A percentile compares a stretch with the other conserved stretches of the same genome.
Conservation (phyloP, 2,113 vertebrate species). For the Pomatostomus ruficeps region DNA sequence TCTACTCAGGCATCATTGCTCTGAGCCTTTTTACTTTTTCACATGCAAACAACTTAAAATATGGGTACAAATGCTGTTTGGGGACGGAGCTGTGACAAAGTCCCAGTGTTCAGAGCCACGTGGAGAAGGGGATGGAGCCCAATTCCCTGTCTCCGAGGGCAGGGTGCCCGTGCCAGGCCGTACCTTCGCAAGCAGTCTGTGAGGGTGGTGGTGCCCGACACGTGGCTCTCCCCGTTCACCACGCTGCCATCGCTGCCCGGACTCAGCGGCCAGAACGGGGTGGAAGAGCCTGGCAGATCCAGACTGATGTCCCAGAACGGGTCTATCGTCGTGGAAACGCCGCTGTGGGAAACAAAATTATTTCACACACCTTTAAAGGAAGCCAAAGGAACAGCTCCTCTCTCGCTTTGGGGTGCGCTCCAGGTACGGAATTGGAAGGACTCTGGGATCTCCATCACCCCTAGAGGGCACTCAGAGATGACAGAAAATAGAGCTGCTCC, state of each 20-base stretch:
- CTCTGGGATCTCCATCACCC: background rate
- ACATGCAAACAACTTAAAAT: background rate
- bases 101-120: background rate
- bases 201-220: slow-evolving; percentile 90
- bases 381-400: background rate
- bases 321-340: slow-evolving; percentile 98
- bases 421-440: background rate
- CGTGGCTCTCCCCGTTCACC: slow-evolving; percentile 92
- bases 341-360: slow-evolving; percentile 64
- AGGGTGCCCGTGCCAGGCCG: background rate
- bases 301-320: slow-evolving; percentile 99
- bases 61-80: background rate
- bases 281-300: slow-evolving; percentile 95
- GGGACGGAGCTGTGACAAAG: background rate
- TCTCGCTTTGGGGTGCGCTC: background rate
- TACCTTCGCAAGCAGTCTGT: slow-evolving; percentile 98
- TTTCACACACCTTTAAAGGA: background rate
- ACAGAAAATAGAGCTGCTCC: background rate
- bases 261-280: slow-evolving; percentile 97
- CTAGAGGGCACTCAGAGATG: slow-evolving; percentile 5
- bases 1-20: too few species aligned
- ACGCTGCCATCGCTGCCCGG: slow-evolving; percentile 90
- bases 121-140: background rate
- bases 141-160: background rate
- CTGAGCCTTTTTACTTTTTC: background rate